Percentiles rank a stretch among this genome's conserved stretches.
phyloP scores from a whole-genome alignment of 2,888 invertebrate species.

The Bellardia pandia region DNA sequence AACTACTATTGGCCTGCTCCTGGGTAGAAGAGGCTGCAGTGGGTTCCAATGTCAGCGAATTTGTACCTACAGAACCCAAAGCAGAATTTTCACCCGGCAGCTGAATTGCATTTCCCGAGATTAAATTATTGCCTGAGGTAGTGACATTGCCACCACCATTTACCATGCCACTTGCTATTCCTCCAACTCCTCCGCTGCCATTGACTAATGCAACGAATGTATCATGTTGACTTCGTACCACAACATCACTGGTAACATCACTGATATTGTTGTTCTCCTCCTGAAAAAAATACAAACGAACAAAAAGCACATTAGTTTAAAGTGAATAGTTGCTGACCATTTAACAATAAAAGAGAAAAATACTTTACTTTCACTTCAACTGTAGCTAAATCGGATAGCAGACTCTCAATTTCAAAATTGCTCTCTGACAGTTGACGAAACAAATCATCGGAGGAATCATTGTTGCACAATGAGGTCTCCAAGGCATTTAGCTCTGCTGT shows the following conservation, averaged over 20 bases:
- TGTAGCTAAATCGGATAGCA: constrained; percentile 90
- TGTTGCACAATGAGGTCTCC: constrained; percentile 83
- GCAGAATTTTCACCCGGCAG: constrained; percentile 78
- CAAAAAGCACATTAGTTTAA: not conserved
- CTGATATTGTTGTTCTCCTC: constrained; percentile 80
- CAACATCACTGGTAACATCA: constrained; percentile 70
- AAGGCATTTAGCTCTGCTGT: constrained; percentile 80
- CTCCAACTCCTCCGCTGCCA: constrained; percentile 57
- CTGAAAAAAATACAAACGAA: constrained; percentile 77
- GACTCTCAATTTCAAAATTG: constrained; percentile 93
- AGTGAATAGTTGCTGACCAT: not conserved
- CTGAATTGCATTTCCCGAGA: constrained; percentile 68
- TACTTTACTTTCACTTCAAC: constrained; percentile 89
- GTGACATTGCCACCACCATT: constrained; percentile 54
- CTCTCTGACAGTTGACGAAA: constrained; percentile 93
- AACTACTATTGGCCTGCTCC: constrained; percentile 66
- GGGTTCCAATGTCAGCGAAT: constrained; percentile 74
- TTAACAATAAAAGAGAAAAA: constrained; percentile 44
- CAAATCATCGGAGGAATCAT: constrained; percentile 90
- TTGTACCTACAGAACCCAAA: constrained; percentile 79
- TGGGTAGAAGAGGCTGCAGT: constrained; percentile 73
- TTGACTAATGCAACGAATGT: constrained; percentile 77
- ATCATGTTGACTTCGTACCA: constrained; percentile 82
- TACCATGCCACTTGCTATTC: constrained; percentile 35
- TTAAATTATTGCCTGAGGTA: constrained; percentile 52